Conservation (phyloP, 2,888 invertebrate species). For the Drosophila buzzatii region DNA sequence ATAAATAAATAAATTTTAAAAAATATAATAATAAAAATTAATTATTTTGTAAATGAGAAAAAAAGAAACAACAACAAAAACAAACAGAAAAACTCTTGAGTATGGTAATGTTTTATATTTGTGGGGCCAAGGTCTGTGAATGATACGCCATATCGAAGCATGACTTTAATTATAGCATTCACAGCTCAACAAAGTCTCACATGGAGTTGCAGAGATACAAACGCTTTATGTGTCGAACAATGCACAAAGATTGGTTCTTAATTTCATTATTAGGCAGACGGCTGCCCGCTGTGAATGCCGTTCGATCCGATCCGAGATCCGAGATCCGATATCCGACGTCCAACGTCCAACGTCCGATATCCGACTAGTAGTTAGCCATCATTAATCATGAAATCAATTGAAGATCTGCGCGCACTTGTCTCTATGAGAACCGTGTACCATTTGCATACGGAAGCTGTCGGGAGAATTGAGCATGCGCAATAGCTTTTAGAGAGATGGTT, state of each 20-base stretch:
- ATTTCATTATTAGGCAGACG: conserved; percentile 29
- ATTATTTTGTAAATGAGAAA: conserved; percentile 72
- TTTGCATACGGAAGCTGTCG: conserved; percentile 75
- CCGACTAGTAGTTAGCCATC: conserved; percentile 53
- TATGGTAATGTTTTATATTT: conserved; percentile 60
- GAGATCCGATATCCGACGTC: conserved; percentile 11
- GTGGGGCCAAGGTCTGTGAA: conserved; percentile 60
- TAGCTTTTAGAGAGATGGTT: neutral
- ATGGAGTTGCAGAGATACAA: conserved; percentile 34
- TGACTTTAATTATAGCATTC: conserved; percentile 70
- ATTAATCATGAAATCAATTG: conserved; percentile 68
- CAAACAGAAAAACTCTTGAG: conserved; percentile 9
- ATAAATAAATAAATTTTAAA: conserved; percentile 60
- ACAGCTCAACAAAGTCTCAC: conserved; percentile 67
- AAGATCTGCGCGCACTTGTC: conserved; percentile 32
- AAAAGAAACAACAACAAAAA: conserved; percentile 3
- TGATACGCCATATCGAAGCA: conserved; percentile 46
- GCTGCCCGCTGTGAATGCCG: conserved; percentile 17
- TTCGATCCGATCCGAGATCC: conserved; percentile 13
- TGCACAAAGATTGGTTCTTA: conserved; percentile 63
- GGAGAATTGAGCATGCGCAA: conserved; percentile 22
- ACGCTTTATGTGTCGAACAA: conserved; percentile 54
- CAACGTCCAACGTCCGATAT: conserved; percentile 1
- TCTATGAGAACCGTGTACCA: conserved; percentile 37
- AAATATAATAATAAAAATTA: conserved; percentile 13